Evolutionary conservation across 2,113 vertebrate species (phyloP).

Genomic region (Macrotus californicus): DNA sequence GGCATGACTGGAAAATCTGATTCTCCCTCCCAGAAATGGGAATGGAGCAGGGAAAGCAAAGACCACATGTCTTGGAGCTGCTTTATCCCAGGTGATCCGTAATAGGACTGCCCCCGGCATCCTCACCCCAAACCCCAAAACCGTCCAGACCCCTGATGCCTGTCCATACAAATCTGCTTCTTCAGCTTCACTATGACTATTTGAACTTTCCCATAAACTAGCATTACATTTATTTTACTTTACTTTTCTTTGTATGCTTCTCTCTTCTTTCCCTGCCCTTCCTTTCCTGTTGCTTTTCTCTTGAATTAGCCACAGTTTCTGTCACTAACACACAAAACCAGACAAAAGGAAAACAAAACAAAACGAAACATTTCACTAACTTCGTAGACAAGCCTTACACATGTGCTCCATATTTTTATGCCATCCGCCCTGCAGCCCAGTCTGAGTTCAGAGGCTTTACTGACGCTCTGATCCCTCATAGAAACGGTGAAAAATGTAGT

Average conservation of each 20-base stretch:
- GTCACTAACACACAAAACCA: neutral
- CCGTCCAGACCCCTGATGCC: too few relatives aligned
- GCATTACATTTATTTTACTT: neutral
- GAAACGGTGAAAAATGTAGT: neutral
- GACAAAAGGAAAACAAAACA: neutral
- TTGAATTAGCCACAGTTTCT: neutral
- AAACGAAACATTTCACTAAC: neutral
- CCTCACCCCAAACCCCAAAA: neutral
- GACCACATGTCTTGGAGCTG: rapidly evolving
- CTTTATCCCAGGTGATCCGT: neutral
- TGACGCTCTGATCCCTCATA: neutral
- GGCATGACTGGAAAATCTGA: neutral
- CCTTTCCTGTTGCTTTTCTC: neutral
- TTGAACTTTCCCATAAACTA: neutral
- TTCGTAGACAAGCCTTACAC: neutral
- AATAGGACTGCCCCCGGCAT: too few relatives aligned
- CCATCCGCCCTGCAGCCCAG: rapidly evolving
- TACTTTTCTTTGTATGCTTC: neutral
- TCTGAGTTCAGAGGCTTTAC: neutral
- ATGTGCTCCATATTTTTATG: neutral
- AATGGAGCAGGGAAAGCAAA: neutral
- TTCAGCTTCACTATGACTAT: neutral
- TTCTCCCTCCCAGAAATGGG: neutral
- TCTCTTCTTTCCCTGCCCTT: neutral
- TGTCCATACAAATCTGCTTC: neutral